phyloP scores from a whole-genome alignment of 2,888 invertebrate species.

The Thera britannica region DNA sequence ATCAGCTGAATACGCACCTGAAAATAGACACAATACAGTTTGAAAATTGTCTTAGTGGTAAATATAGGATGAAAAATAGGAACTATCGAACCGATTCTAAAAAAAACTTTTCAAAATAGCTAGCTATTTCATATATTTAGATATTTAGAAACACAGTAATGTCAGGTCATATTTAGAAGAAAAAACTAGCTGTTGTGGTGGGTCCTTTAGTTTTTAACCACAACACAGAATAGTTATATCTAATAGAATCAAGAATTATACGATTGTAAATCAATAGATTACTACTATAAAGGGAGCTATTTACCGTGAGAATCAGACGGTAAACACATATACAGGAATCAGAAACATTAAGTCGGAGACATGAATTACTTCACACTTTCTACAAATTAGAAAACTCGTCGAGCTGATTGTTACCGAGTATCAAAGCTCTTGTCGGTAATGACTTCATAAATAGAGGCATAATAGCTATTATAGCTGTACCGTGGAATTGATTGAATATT shows the following conservation, averaged over 20 bases:
- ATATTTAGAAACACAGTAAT: too few relatives aligned
- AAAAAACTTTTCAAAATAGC: too few relatives aligned
- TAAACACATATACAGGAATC: conserved; percentile 5
- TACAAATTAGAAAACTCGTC: conserved; percentile 30
- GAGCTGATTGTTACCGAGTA: conserved; percentile 15
- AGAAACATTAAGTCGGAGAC: conserved; percentile 2
- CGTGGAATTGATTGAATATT: conserved; percentile 14
- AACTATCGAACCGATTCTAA: too few relatives aligned
- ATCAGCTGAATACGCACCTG: conserved; percentile 17
- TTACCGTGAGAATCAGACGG: background rate
- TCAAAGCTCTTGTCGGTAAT: conserved; percentile 20
- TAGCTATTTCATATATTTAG: too few relatives aligned
- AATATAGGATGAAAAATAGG: too few relatives aligned
- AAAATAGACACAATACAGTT: background rate
- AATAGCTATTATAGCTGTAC: conserved; percentile 10
- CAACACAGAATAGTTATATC: too few relatives aligned
- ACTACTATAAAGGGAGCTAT: background rate
- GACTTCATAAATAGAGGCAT: conserved; percentile 2
- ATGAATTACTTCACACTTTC: conserved; percentile 29
- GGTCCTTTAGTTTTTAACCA: too few relatives aligned
- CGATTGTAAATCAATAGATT: background rate
- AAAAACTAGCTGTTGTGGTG: too few relatives aligned
- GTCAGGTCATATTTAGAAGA: too few relatives aligned
- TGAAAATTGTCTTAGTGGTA: background rate
- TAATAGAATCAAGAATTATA: background rate